phyloP scores from a whole-genome alignment of 2,888 invertebrate genomes.

The Epirrita christyi region DNA sequence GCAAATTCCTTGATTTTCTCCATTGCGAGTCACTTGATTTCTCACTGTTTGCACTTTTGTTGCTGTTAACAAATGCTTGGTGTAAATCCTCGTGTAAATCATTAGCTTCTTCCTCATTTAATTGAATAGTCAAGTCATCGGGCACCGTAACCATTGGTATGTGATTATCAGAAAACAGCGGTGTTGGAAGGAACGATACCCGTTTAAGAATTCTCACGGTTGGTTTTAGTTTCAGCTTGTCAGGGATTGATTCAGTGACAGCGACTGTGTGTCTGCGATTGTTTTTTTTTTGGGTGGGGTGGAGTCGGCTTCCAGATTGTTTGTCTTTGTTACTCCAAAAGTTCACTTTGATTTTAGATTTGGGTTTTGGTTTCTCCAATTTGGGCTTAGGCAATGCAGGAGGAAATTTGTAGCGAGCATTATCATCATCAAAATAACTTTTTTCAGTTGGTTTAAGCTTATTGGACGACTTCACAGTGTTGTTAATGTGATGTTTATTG shows the following conservation, averaged over 20 bases:
- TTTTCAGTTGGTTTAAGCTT: constrained; percentile 49
- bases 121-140: constrained; percentile 78
- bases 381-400: constrained; percentile 56
- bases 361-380: constrained; percentile 64
- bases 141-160: constrained; percentile 80
- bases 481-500: constrained; percentile 64
- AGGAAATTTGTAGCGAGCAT: constrained; percentile 70
- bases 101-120: constrained; percentile 79
- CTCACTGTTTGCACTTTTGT: constrained; percentile 36
- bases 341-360: constrained; percentile 76
- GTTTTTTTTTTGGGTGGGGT: constrained; percentile 51
- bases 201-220: constrained; percentile 70
- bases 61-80: constrained; percentile 59
- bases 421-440: constrained; percentile 60
- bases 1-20: constrained; percentile 53
- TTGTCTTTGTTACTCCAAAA: constrained; percentile 79
- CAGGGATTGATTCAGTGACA: constrained; percentile 42
- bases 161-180: constrained; percentile 74
- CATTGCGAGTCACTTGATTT: constrained; percentile 49
- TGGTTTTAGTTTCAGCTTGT: constrained; percentile 55
- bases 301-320: constrained; percentile 53
- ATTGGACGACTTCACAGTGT: constrained; percentile 45
- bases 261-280: constrained; percentile 67
- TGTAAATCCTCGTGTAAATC: constrained; percentile 71
- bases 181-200: constrained; percentile 76